Evolutionary conservation across 2,797 vertebrate genomes (phyloP).

Genomic region (Parambassis ranga): DNA sequence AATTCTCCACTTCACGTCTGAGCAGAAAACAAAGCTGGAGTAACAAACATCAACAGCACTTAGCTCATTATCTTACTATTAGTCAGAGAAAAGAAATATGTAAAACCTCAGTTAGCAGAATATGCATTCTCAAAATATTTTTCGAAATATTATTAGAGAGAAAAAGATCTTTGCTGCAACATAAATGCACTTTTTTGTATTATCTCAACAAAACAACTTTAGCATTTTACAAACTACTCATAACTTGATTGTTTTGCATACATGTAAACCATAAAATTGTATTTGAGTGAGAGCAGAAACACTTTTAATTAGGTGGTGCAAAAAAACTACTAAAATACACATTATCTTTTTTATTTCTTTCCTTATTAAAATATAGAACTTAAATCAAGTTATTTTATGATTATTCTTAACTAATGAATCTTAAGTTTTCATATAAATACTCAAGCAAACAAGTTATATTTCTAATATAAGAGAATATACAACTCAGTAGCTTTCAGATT

Average conservation of each 20-base stretch:
- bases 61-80: neutral
- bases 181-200: constrained; percentile 1
- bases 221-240: constrained; percentile 4
- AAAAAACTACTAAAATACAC: neutral
- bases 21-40: constrained; percentile 11
- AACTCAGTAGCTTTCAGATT: neutral
- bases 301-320: neutral
- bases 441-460: too few species aligned
- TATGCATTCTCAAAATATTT: neutral
- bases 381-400: too few species aligned
- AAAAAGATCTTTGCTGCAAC: neutral
- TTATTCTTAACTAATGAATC: too few species aligned
- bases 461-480: neutral
- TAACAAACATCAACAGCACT: constrained; percentile 19
- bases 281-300: neutral
- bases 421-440: too few species aligned
- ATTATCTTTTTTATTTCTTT: neutral
- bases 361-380: too few species aligned
- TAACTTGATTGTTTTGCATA: neutral
- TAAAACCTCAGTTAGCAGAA: neutral
- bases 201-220: neutral
- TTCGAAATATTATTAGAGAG: neutral
- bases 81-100: neutral
- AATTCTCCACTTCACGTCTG: neutral
- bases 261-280: neutral